Conservation (phyloP, 2,888 invertebrate species). For the Chesias legatella region DNA sequence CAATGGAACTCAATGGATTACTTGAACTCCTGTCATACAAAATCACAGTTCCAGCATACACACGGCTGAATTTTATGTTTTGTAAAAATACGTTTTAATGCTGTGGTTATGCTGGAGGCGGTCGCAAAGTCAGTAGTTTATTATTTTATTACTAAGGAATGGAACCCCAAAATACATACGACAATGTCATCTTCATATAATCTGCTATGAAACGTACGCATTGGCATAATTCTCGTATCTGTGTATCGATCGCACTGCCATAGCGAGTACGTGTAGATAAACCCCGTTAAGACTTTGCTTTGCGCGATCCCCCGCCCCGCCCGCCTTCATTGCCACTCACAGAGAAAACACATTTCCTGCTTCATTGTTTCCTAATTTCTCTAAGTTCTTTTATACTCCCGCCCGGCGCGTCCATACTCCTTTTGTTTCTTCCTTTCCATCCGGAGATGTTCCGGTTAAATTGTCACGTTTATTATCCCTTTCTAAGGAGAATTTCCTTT, state of each 20-base stretch:
- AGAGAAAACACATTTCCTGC: conserved; percentile 65
- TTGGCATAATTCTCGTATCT: conserved; percentile 11
- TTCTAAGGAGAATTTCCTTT: conserved; percentile 38
- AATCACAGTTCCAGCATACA: too few species aligned
- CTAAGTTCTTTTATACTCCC: conserved; percentile 56
- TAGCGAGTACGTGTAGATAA: conserved; percentile 26
- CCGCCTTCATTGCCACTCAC: conserved; percentile 41
- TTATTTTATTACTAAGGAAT: too few species aligned
- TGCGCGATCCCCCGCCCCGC: conserved; percentile 27
- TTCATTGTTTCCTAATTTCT: conserved; percentile 71
- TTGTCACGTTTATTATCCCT: conserved; percentile 65
- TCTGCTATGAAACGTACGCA: conserved; percentile 13
- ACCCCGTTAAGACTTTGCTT: conserved; percentile 30
- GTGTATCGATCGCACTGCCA: conserved; percentile 20
- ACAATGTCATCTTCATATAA: conserved; percentile 1
- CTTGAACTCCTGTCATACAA: too few species aligned
- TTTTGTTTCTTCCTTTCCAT: conserved; percentile 64
- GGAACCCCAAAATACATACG: background rate
- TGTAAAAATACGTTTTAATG: too few species aligned
- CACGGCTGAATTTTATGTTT: too few species aligned
- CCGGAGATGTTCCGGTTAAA: conserved; percentile 62
- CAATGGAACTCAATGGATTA: too few species aligned
- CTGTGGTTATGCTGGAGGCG: too few species aligned
- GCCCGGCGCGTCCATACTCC: conserved; percentile 36
- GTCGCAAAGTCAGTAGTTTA: too few species aligned